Evolutionary conservation across 2,797 vertebrate species (phyloP).

Genomic region (Triplophysa yarkandensis): DNA sequence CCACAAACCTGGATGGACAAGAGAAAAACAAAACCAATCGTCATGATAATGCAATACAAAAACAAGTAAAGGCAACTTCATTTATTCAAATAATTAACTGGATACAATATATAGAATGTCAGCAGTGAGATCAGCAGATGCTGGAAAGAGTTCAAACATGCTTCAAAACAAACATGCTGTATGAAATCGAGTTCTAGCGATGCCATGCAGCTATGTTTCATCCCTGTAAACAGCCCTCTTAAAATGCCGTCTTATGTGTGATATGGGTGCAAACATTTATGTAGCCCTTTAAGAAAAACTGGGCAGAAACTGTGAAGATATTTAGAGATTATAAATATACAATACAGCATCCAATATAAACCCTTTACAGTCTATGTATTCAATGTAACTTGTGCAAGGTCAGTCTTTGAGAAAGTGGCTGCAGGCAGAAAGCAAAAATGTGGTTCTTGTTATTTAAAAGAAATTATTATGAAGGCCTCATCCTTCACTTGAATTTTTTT

Average conservation of each 20-base stretch:
- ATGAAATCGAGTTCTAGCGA: constrained; percentile 62
- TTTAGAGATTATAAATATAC: constrained; percentile 64
- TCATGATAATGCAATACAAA: neutral
- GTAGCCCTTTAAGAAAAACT: constrained; percentile 56
- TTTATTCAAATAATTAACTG: constrained; percentile 78
- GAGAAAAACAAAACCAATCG: neutral
- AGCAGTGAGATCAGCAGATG: constrained; percentile 57
- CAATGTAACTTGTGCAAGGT: neutral
- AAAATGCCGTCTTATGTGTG: constrained; percentile 59
- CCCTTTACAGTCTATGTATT: constrained; percentile 15
- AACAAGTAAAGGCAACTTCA: constrained; percentile 69
- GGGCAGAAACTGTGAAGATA: constrained; percentile 55
- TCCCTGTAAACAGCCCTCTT: constrained; percentile 58
- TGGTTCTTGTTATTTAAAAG: neutral
- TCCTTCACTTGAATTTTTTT: neutral
- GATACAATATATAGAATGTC: constrained; percentile 73
- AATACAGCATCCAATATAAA: constrained; percentile 58
- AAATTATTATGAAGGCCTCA: constrained; percentile 8
- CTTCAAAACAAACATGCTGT: constrained; percentile 51
- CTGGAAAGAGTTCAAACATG: constrained; percentile 64
- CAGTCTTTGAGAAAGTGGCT: constrained; percentile 9
- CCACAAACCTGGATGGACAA: neutral
- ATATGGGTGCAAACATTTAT: constrained; percentile 59
- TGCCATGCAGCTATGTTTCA: constrained; percentile 72
- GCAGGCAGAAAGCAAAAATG: neutral